These are phyloP conservation scores for Apis laboriosa DNA, from an alignment of 1,140 invertebrate species.

Conservation along the genomic window DNA sequence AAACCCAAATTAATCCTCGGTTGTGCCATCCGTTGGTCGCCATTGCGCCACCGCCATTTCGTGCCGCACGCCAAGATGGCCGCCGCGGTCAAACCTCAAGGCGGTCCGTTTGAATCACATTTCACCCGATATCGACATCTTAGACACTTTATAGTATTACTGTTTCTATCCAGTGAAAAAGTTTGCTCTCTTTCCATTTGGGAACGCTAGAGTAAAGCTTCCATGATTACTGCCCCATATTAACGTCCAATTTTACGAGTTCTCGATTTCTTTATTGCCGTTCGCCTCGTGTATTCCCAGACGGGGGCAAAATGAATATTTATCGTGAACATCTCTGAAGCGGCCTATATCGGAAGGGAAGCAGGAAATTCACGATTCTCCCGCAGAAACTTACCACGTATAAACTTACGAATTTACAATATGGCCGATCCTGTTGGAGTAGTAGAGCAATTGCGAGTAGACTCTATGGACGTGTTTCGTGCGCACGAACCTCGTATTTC, in stretches of 20 bases:
- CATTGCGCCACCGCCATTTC: neutral
- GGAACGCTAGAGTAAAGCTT: neutral
- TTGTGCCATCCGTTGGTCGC: neutral
- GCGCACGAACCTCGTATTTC: neutral
- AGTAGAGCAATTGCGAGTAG: neutral
- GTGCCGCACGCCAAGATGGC: neutral
- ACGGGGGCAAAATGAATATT: constrained; percentile 53
- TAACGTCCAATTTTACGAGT: constrained; percentile 48
- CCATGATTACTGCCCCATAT: constrained; percentile 32
- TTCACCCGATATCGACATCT: neutral
- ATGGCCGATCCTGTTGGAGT: neutral
- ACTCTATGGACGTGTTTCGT: constrained; percentile 10
- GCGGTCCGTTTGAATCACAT: constrained; percentile 4
- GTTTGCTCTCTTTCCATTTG: constrained; percentile 10
- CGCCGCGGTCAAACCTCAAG: neutral
- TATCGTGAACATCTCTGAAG: constrained; percentile 35
- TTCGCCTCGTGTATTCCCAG: neutral
- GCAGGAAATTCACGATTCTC: constrained; percentile 50
- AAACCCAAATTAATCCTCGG: constrained; percentile 19
- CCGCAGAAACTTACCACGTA: constrained; percentile 22
- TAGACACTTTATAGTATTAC: neutral
- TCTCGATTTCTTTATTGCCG: constrained; percentile 40
- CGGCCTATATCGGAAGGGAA: constrained; percentile 11
- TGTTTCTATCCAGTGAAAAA: neutral
- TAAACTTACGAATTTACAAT: constrained; percentile 62